Evolutionary conservation across 1,140 invertebrate species (phyloP), one percentile per base, ranked within the genome.

Genomic region (Maniola jurtina): DNA sequence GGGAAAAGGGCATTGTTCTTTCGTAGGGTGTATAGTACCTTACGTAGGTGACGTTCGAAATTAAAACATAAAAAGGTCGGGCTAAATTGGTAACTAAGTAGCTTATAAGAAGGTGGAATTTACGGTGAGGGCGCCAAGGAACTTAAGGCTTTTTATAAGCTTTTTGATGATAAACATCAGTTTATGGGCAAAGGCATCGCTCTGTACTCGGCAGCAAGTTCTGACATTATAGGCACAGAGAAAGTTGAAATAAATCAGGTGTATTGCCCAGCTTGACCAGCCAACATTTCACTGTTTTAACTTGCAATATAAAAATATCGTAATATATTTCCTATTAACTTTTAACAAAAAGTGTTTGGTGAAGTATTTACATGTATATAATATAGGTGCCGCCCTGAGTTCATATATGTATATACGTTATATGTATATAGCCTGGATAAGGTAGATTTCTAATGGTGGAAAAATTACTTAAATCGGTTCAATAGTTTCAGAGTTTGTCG

Each of bases 1-100:
- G 69, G 66, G 70, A 74, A 76, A 79, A 75, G 66, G 55, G 47
- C 64, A 71, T 81, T 84, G 81, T 83, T 82, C 81, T 60, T 56
- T 55, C 66, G 64, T 66, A 61, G 73, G 64, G 75, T 73, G 66
- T 61, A 71, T 68, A 69, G 48, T 55, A 45, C 13, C 33, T 14
- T 36, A 64, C 75, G 72, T 78, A 83, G 75, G 79, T 84, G 80
- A 84, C 75, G 68, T 67, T 63, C 66, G 55, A 72, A 67, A 76
- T 71, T 73, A 76, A 79, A 73, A 75, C 67, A 61, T 64, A 50
- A 56, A 68, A 61, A 68, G 59, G 70, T 66, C 64, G 65, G 33
- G 34, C 45, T 35, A 52, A 58, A 65, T 45, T 42, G 65, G 66
- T 64, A 58, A 60, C 60, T 67, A 67, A 64, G 48, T 52, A 52